These are phyloP conservation scores for Bothrops jararaca DNA, from an alignment of 2,113 vertebrate species.

Conservation along the genomic window DNA sequence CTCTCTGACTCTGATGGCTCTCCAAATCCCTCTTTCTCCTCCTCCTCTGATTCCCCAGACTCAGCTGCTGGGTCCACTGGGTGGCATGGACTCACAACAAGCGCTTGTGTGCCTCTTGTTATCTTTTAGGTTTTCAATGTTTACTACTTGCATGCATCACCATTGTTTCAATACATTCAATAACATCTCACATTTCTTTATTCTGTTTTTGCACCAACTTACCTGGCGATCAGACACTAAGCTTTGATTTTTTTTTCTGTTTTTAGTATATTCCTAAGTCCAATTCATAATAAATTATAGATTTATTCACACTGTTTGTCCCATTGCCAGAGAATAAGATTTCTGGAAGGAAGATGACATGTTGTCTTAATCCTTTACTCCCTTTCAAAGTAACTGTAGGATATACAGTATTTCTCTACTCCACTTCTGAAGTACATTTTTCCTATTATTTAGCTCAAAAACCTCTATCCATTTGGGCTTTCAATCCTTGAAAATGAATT, in stretches of 20 bases:
- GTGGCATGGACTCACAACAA: no score
- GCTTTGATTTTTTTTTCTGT: background rate
- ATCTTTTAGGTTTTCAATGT: background rate
- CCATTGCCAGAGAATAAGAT: background rate
- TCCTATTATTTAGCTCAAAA: background rate
- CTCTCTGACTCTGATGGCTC: no score
- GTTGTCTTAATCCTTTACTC: background rate
- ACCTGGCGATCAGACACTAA: background rate
- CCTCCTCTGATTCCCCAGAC: no score
- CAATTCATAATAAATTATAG: background rate
- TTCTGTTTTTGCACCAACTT: background rate
- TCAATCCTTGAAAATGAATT: background rate
- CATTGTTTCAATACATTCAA: background rate
- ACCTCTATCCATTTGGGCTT: background rate
- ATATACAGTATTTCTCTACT: background rate
- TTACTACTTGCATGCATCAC: background rate
- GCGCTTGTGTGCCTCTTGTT: background rate
- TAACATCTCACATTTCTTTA: background rate
- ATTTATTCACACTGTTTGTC: background rate
- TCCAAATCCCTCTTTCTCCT: no score
- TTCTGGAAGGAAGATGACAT: background rate
- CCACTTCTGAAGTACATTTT: background rate
- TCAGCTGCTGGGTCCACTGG: no score
- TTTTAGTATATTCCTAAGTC: background rate
- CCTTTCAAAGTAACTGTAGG: background rate